Evolutionary conservation across 92 coral and sea anemone species (phyloP), one percentile per base, ranked within the genome.

Genomic region (Actinernus sp.): DNA sequence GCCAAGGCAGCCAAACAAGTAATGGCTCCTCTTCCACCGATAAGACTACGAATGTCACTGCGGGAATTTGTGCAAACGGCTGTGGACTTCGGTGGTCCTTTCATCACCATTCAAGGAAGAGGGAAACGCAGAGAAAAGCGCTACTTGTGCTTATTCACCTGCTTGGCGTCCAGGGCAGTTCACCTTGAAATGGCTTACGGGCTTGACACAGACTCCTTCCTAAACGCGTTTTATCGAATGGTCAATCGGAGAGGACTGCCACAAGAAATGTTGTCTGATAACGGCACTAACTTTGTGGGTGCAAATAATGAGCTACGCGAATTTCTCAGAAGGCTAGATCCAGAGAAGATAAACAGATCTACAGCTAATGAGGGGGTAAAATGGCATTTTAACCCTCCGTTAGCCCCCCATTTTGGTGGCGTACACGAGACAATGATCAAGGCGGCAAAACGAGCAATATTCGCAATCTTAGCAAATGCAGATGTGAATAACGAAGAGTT

Each of bases 271-370:
- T 18, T 62, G 2, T 75, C 84, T 41, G 75, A 83, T 37, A 83
- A 76, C 50, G 79, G 84, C 45, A 76, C 84, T 41, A 83, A 83
- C 25, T 76, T 75, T 23, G 84, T 60, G 3, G 84, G 74, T 21
- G 80, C 79, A 2, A 33, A 55, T 2, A 82, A 82, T 24, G 71
- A 82, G 53, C 44, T 82, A 59, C 47, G 60, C 34, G 65, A 61
- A 21, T 56, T 61, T 64, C 37, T 73, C 29, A 23, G 45, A 29
- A 60, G 76, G 17, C 49, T 84, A 4, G 76, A 61, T 25, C 31
- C 53, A 51, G 80, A 37, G 63, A 73, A 43, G 48, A 66, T 82
- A 21, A 26, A 55, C 32, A 63, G 52, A 4, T 67, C 72, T 21
- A 75, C 89, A 25, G 83, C 78, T 4, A 61, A 74, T 17, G 66